These are phyloP conservation scores for Odontomachus brunneus DNA, from an alignment of 1,140 invertebrate genomes.

Conservation along the genomic window DNA sequence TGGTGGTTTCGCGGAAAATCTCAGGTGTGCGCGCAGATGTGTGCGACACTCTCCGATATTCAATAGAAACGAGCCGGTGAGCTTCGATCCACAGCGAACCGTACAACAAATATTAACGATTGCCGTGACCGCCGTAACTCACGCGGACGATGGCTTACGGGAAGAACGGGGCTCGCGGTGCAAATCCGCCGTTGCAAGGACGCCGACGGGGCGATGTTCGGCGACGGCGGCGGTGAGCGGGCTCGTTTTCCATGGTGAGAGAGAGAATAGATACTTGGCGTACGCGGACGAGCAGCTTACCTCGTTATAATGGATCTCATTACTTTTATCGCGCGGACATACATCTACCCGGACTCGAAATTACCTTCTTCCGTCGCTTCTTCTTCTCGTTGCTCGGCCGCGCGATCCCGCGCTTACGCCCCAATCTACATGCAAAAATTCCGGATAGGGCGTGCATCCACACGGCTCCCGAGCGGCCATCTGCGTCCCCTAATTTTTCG, in stretches of 20 bases:
- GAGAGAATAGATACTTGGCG: constrained; percentile 66
- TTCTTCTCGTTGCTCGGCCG: constrained; percentile 45
- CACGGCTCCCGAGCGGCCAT: constrained; percentile 34
- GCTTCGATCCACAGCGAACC: neutral
- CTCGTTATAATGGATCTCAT: constrained; percentile 85
- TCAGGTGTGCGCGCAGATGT: neutral
- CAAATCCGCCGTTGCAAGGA: constrained; percentile 16
- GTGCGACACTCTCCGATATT: constrained; percentile 2
- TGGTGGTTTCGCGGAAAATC: constrained; percentile 3
- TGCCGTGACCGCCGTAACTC: constrained; percentile 2
- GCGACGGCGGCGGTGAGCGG: constrained; percentile 27
- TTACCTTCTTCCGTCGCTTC: constrained; percentile 73
- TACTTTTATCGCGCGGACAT: constrained; percentile 84
- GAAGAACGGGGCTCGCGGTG: constrained; percentile 15
- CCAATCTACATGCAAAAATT: constrained; percentile 83
- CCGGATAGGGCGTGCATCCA: constrained; percentile 32
- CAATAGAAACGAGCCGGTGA: neutral
- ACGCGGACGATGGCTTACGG: constrained; percentile 8
- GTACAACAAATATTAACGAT: constrained; percentile 49
- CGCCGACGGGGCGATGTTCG: constrained; percentile 21
- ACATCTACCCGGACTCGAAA: constrained; percentile 81
- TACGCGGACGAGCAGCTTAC: constrained; percentile 77
- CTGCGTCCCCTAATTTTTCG: constrained; percentile 61
- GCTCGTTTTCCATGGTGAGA: neutral
- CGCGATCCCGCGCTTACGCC: constrained; percentile 54